These are phyloP conservation scores for Eucera pruinosa DNA, from an alignment of 2,888 invertebrate genomes.

Conservation along the genomic window DNA sequence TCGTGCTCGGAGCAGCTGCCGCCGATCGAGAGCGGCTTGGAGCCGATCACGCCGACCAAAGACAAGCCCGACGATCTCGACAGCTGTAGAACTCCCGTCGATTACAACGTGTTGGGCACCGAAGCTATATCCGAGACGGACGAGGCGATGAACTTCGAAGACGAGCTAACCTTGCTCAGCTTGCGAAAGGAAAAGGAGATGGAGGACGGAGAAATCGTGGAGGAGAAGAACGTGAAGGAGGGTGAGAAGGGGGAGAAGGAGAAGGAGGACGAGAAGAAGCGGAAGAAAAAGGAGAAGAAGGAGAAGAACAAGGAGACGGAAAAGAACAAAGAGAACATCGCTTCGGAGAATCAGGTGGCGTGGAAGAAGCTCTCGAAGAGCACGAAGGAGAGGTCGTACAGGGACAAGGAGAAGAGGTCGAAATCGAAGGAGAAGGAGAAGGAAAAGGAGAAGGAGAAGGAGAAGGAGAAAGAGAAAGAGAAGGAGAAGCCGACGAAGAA, in stretches of 20 bases:
- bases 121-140: constrained; percentile 85
- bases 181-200: constrained; percentile 83
- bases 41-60: constrained; percentile 81
- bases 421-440: constrained; percentile 82
- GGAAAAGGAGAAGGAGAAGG: constrained; percentile 81
- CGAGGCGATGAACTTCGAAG: constrained; percentile 82
- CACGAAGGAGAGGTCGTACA: constrained; percentile 91
- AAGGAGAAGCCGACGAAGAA: constrained; percentile 89
- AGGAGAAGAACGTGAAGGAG: constrained; percentile 53
- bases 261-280: constrained; percentile 83
- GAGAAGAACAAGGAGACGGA: constrained; percentile 84
- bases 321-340: constrained; percentile 85
- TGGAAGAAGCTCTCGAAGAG: constrained; percentile 93
- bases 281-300: constrained; percentile 86
- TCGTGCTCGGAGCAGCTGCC: constrained; percentile 51
- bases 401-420: constrained; percentile 86
- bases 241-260: constrained; percentile 76
- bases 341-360: constrained; percentile 84
- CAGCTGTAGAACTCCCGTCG: constrained; percentile 83
- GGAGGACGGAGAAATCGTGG: constrained; percentile 80
- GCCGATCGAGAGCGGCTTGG: constrained; percentile 78
- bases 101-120: constrained; percentile 83
- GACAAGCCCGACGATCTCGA: constrained; percentile 79
- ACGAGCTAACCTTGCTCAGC: constrained; percentile 81
- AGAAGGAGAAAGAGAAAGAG: constrained; percentile 86